phyloP scores from a whole-genome alignment of 2,888 invertebrate genomes.

The Pyrrhia umbra region DNA sequence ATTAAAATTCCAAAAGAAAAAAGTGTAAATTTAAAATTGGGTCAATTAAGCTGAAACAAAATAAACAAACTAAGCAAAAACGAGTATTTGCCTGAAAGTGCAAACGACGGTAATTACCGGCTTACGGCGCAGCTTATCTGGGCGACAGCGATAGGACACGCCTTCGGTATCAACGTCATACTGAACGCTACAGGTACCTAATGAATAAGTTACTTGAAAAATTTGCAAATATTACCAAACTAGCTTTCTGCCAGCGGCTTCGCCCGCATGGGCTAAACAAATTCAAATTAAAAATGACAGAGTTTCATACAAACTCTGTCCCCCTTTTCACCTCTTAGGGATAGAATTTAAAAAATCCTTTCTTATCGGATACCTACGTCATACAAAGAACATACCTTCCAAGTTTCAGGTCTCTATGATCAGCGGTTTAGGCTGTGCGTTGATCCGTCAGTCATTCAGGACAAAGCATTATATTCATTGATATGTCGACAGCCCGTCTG shows the following conservation, averaged over 20 bases:
- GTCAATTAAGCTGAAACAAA: conserved; percentile 22
- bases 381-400: no score
- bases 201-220: background rate
- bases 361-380: no score
- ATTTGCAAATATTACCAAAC: background rate
- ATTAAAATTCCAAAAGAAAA: background rate
- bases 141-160: conserved; percentile 19
- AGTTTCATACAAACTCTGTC: no score
- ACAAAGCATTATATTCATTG: no score
- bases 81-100: conserved; percentile 30
- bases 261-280: no score
- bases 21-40: conserved; percentile 1
- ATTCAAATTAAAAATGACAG: no score
- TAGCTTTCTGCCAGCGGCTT: background rate
- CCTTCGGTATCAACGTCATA: conserved; percentile 13
- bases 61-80: conserved; percentile 31
- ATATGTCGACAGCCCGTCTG: no score
- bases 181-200: conserved; percentile 29
- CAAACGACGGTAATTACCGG: conserved; percentile 52
- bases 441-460: no score
- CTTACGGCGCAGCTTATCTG: conserved; percentile 48
- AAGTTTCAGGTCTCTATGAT: no score
- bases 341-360: no score
- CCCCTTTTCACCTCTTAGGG: no score
- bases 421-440: no score